Conservation (phyloP, 2,113 vertebrate genomes). For the Psittacus erithacus region DNA sequence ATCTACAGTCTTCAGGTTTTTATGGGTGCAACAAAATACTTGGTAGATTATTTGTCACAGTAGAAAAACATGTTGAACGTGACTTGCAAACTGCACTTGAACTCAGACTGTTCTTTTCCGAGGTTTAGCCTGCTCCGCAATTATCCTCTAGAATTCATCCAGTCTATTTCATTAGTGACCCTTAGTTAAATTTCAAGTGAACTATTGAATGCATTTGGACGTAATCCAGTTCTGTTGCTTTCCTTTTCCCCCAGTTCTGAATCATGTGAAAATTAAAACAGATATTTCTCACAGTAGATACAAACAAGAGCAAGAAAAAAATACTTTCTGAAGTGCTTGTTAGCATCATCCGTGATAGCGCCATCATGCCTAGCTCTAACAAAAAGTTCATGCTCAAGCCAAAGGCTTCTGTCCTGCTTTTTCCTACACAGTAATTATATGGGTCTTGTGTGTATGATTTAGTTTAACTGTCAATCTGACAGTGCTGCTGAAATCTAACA, state of each 20-base stretch:
- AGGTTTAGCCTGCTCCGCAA: neutral
- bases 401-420: slow-evolving; percentile 11
- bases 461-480: slow-evolving; percentile 21
- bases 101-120: neutral
- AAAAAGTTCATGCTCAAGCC: neutral
- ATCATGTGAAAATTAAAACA: slow-evolving; percentile 49
- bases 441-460: slow-evolving; percentile 4
- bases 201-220: slow-evolving; percentile 32
- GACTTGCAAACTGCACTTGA: neutral
- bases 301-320: slow-evolving; percentile 2
- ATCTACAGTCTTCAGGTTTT: neutral
- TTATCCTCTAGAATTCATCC: slow-evolving; percentile 13
- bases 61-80: neutral
- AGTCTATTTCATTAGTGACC: slow-evolving; percentile 19
- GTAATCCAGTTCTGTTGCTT: slow-evolving; percentile 21
- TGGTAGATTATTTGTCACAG: neutral
- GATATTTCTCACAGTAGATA: slow-evolving; percentile 23
- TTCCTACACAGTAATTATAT: neutral
- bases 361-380: neutral
- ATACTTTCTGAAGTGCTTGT: neutral
- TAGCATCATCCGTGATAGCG: neutral
- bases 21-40: neutral
- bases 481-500: slow-evolving; percentile 48
- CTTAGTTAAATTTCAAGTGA: slow-evolving; percentile 30
- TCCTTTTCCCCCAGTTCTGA: neutral